Evolutionary conservation across 2,113 vertebrate genomes (phyloP), one percentile per base, ranked within the genome.

Genomic region (Lepidothrix coronata): DNA sequence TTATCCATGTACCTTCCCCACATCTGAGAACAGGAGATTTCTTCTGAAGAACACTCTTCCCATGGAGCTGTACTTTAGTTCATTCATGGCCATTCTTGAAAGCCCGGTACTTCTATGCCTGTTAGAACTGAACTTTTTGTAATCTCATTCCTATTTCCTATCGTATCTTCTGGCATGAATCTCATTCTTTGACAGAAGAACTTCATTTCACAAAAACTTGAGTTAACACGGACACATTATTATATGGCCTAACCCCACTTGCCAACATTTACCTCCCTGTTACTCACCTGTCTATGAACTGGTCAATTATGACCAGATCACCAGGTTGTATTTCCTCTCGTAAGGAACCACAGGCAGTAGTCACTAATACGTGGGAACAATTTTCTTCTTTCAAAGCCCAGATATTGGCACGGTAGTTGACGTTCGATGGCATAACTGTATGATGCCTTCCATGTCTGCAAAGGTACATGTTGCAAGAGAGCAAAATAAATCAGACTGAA

Each of bases 331-430:
- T 99, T 95, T 99, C 99, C 52, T 99, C 99, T 79, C 98, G 96
- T 49, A 99, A 97, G 3, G 99, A 99, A 27, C 99, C 99, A 33
- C 99, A 99, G 18, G 99, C 99, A 6, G 99, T 99, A 74, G 99
- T 99, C 63, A 98, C 99, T 77, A 99, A 23, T 11, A 99, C 39
- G 43, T 99, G 99, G 1, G 99, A 99, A n/a, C 99, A 99, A 44
- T 99, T 99, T 88, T 99, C 99, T 87, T 99, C 98, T 96, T 98
- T 99, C 67, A 99, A 86, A 1, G 99, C 99, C 99, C 99, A 99
- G 93, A 99, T 98, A 97, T 99, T 99, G 25, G 99, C 99, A 95
- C 98, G 98, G 96, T 98, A 99, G 98, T 99, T 99, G 57, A 99
- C 94, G 7, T 98, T 98, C 1, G 99, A 98, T 21, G 99, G 99